Percentiles rank a stretch among this genome's conserved stretches.
These are phyloP conservation scores for Aphelenchoides avenae DNA, from an alignment of 1,140 invertebrate species.

Conservation along the genomic window DNA sequence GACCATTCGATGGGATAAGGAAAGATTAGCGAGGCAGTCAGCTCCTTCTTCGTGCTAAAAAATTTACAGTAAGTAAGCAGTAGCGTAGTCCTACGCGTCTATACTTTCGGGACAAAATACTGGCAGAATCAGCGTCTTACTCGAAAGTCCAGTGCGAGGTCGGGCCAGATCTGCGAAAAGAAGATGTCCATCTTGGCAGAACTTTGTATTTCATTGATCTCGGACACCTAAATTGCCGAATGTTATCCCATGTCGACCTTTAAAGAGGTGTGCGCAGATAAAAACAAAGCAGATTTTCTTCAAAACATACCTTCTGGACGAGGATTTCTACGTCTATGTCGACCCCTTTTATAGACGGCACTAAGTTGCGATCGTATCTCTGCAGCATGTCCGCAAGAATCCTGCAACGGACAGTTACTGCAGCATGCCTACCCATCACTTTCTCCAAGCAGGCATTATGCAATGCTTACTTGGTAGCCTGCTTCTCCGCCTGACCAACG, in stretches of 20 bases:
- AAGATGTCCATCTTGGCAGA: slow-evolving; percentile 59
- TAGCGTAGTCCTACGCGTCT: slow-evolving; percentile 8
- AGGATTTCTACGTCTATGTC: slow-evolving; percentile 57
- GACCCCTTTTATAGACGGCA: slow-evolving; percentile 56
- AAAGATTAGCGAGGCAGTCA: slow-evolving; percentile 54
- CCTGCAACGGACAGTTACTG: slow-evolving; percentile 30
- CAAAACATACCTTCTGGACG: slow-evolving; percentile 54
- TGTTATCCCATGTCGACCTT: too few relatives aligned
- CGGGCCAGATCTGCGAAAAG: slow-evolving; percentile 57
- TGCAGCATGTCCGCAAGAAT: slow-evolving; percentile 53
- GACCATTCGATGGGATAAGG: slow-evolving; percentile 57
- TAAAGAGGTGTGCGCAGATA: too few relatives aligned
- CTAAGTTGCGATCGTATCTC: slow-evolving; percentile 55
- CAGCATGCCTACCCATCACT: not conserved
- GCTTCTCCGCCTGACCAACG: slow-evolving; percentile 56
- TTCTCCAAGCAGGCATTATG: too few relatives aligned
- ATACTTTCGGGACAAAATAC: too few relatives aligned
- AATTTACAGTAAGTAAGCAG: too few relatives aligned
- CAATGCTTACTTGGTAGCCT: slow-evolving; percentile 55
- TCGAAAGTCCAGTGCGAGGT: slow-evolving; percentile 57
- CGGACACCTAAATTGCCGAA: too few relatives aligned
- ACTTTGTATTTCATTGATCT: slow-evolving; percentile 53
- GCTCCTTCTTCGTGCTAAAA: slow-evolving; percentile 53
- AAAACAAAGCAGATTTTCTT: too few relatives aligned
- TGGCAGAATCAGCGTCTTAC: too few relatives aligned